A percentile compares a stretch with the other conserved stretches of the same genome.
phyloP scores from a whole-genome alignment of 2,113 vertebrate genomes.

The Pandion haliaetus region DNA sequence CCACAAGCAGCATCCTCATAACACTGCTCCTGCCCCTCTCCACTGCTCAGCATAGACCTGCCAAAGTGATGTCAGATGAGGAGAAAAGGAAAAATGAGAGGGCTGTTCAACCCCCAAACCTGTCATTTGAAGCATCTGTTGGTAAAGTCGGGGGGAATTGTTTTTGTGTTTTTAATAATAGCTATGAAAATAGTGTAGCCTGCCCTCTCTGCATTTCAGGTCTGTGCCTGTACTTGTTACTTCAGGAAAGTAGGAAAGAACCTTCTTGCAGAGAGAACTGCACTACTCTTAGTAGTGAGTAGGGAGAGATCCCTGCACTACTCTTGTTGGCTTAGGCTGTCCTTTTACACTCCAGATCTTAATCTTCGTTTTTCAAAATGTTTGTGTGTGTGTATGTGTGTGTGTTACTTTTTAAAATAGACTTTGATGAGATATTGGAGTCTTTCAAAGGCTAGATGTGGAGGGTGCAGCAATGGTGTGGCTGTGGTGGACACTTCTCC shows the following conservation, averaged over 20 bases:
- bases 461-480: not conserved
- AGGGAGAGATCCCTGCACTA: not conserved
- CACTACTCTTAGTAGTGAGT: too few species aligned
- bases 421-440: not conserved
- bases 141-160: not conserved
- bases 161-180: not conserved
- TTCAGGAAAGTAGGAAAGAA: not conserved
- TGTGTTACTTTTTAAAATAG: not conserved
- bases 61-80: not conserved
- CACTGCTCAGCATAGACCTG: not conserved
- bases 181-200: not conserved
- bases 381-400: not conserved
- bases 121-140: not conserved
- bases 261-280: too few species aligned
- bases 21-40: not conserved
- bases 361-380: not conserved
- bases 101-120: not conserved
- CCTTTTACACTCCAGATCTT: slow-evolving; percentile 4
- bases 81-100: not conserved
- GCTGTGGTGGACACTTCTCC: not conserved
- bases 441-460: not conserved
- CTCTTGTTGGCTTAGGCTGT: not conserved
- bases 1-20: not conserved
- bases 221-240: not conserved
- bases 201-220: not conserved